Conservation (phyloP, 1,140 invertebrate genomes). For the Drosophila oshimai region DNA sequence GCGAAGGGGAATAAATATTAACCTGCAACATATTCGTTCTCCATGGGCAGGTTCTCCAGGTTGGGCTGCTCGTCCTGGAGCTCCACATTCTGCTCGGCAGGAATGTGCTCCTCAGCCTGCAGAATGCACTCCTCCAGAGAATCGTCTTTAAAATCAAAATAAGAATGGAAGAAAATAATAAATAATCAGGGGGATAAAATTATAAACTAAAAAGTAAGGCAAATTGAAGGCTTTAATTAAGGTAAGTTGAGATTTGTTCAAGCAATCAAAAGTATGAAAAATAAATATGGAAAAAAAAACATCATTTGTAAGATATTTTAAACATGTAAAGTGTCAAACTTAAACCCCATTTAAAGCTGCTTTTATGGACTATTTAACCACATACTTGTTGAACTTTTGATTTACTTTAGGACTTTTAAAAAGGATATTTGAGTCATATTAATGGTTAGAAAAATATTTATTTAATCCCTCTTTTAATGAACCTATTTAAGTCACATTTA, state of each 20-base stretch:
- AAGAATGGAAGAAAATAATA: conserved; percentile 10
- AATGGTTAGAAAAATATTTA: too few relatives aligned
- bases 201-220: conserved; percentile 34
- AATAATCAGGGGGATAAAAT: conserved; percentile 14
- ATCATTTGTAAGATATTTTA: too few relatives aligned
- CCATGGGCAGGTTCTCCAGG: conserved; percentile 63
- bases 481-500: too few relatives aligned
- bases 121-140: conserved; percentile 85
- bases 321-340: background rate
- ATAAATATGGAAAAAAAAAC: too few relatives aligned
- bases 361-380: background rate
- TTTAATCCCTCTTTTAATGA: too few relatives aligned
- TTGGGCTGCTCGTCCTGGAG: conserved; percentile 76
- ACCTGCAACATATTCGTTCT: conserved; percentile 75
- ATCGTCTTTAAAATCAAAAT: conserved; percentile 83
- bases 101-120: conserved; percentile 84
- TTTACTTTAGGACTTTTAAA: too few relatives aligned
- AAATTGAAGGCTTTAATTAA: too few relatives aligned
- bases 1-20: conserved; percentile 38
- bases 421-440: too few relatives aligned
- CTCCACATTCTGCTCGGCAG: conserved; percentile 83
- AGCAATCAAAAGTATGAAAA: background rate
- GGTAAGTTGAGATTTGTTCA: background rate
- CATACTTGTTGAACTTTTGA: background rate
- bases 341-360: background rate